These are phyloP conservation scores for Naso thynnoides DNA, from an alignment of 2,797 vertebrate genomes.

Conservation along the genomic window DNA sequence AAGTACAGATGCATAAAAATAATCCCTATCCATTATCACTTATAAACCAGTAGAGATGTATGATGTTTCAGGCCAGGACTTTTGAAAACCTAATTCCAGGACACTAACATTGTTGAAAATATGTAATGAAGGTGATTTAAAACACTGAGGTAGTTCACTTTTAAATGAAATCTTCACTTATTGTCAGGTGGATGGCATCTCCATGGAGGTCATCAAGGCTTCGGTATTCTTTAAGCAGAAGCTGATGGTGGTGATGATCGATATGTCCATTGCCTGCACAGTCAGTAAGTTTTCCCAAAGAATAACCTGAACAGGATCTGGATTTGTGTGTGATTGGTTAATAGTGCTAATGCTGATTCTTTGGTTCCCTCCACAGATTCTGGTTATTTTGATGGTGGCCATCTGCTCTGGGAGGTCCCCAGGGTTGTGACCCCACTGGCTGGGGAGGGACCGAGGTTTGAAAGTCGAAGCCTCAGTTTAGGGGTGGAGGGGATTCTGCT, in stretches of 20 bases:
- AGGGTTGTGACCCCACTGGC: conserved; percentile 55
- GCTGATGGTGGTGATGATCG: conserved; percentile 81
- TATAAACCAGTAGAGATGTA: too few relatives aligned
- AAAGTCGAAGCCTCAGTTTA: conserved; percentile 53
- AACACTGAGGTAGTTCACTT: not conserved
- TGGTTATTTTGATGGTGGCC: conserved; percentile 52
- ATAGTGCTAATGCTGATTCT: not conserved
- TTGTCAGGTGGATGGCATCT: conserved; percentile 62
- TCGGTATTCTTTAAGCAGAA: conserved; percentile 82
- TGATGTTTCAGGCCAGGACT: too few relatives aligned
- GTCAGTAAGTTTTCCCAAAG: conserved; percentile 70
- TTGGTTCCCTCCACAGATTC: conserved; percentile 47
- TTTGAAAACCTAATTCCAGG: not conserved
- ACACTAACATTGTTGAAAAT: not conserved
- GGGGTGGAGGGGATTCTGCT: conserved; percentile 67
- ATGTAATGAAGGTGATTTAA: not conserved
- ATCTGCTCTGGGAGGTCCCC: conserved; percentile 69
- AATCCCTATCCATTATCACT: too few relatives aligned
- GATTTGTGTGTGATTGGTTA: not conserved
- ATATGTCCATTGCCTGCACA: conserved; percentile 84
- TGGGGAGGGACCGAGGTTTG: conserved; percentile 37
- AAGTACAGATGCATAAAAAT: too few relatives aligned
- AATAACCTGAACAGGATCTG: not conserved
- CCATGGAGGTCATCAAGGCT: conserved; percentile 56
- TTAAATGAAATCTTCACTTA: not conserved